Evolutionary conservation across 2,797 vertebrate species (phyloP).

Genomic region (Avahi laniger): DNA sequence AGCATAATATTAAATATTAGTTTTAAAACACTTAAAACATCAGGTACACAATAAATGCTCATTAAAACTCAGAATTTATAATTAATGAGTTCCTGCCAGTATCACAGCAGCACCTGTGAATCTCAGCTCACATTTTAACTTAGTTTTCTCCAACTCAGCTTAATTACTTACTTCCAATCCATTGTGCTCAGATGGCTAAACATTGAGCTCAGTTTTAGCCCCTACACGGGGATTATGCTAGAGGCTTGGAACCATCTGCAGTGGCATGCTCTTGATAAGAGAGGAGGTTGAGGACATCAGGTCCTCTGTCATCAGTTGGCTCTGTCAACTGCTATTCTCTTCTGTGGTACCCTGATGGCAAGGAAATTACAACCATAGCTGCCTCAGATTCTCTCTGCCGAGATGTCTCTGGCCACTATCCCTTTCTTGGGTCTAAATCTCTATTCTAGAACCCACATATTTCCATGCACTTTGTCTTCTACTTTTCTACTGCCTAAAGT

Average conservation of each 20-base stretch:
- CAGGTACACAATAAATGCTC: background rate
- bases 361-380: background rate
- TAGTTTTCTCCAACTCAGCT: constrained; percentile 7
- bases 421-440: background rate
- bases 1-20: background rate
- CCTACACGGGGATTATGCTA: background rate
- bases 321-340: background rate
- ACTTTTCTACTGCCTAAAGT: background rate
- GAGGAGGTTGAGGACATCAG: background rate
- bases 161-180: background rate
- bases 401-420: background rate
- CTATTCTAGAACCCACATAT: background rate
- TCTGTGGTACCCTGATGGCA: background rate
- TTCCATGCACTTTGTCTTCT: background rate
- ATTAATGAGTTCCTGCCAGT: background rate
- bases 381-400: background rate
- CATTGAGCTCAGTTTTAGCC: background rate
- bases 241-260: background rate
- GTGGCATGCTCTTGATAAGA: background rate
- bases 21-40: background rate
- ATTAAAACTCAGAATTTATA: background rate
- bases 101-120: background rate
- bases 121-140: background rate
- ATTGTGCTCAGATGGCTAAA: background rate
- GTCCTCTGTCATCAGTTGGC: background rate